Conservation (phyloP, 2,113 vertebrate genomes). For the Halichoerus grypus region DNA sequence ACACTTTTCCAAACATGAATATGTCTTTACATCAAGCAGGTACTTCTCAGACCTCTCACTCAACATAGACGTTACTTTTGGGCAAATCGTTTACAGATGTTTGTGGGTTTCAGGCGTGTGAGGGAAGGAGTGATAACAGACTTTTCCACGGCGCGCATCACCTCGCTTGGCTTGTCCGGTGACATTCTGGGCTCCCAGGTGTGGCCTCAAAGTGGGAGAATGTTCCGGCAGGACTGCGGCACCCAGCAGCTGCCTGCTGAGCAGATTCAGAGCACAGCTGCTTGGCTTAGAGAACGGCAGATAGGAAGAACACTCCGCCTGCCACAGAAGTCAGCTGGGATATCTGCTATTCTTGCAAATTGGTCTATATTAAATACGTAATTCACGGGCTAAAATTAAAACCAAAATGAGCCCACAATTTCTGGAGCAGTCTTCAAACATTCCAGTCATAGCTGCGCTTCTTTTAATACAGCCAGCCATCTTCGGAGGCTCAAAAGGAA, state of each 20-base stretch:
- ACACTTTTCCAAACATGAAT: not conserved
- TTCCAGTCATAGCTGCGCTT: not conserved
- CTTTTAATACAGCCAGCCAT: constrained; percentile 42
- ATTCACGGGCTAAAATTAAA: constrained; percentile 73
- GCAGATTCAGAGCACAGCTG: constrained; percentile 65
- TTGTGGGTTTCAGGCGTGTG: not conserved
- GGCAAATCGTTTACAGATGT: not conserved
- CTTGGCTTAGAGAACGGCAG: constrained; percentile 6
- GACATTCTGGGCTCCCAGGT: constrained; percentile 29
- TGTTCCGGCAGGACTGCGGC: not conserved
- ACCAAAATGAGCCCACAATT: constrained; percentile 35
- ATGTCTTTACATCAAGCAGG: not conserved
- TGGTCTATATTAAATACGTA: constrained; percentile 49
- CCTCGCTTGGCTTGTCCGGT: not conserved
- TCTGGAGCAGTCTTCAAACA: constrained; percentile 57
- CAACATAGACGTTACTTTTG: not conserved
- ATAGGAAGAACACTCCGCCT: not conserved
- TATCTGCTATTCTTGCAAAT: constrained; percentile 71
- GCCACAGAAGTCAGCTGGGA: constrained; percentile 59
- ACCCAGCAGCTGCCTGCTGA: constrained; percentile 12
- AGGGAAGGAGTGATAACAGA: not conserved
- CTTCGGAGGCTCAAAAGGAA: constrained; percentile 48
- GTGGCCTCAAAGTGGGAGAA: not conserved
- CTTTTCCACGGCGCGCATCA: not conserved
- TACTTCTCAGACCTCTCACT: not conserved